A percentile compares a stretch with the other conserved stretches of the same genome.
These are phyloP conservation scores for Hipparchia sbordonii DNA, from an alignment of 2,888 invertebrate genomes.

Conservation along the genomic window DNA sequence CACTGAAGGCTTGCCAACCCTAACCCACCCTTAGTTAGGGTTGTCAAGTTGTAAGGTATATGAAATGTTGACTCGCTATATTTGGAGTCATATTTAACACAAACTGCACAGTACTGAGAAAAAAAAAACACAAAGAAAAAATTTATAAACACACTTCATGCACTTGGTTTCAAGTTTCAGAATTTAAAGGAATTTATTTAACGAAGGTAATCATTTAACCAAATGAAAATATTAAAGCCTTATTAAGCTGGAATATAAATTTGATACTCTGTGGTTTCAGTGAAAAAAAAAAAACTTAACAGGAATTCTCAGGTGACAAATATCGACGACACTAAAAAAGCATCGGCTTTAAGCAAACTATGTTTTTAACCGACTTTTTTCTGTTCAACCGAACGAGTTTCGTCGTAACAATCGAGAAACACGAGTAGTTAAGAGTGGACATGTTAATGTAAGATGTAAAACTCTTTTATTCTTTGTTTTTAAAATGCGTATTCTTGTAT, in stretches of 20 bases:
- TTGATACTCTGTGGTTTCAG: slow-evolving; percentile 26
- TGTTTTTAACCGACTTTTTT: slow-evolving; percentile 22
- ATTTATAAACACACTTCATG: background rate
- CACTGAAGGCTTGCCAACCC: no score
- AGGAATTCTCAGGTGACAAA: slow-evolving; percentile 30
- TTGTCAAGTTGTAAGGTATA: no score
- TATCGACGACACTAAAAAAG: slow-evolving; percentile 20
- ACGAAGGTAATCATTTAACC: slow-evolving; percentile 3
- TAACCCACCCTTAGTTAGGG: no score
- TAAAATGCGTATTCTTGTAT: no score
- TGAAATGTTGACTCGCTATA: no score
- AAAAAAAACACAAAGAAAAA: no score
- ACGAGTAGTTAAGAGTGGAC: background rate
- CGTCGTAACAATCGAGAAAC: background rate
- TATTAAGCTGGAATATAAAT: slow-evolving; percentile 6
- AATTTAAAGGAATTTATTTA: background rate
- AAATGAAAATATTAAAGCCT: background rate
- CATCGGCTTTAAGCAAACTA: slow-evolving; percentile 22
- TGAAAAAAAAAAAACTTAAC: slow-evolving; percentile 15
- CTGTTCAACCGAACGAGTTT: slow-evolving; percentile 24
- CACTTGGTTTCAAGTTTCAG: background rate
- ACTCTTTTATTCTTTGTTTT: no score
- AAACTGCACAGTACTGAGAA: no score
- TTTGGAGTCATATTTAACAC: no score
- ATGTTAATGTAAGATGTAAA: no score